These are phyloP conservation scores for Pristionchus fissidentatus DNA, from an alignment of 2,888 invertebrate species.

Conservation along the genomic window DNA sequence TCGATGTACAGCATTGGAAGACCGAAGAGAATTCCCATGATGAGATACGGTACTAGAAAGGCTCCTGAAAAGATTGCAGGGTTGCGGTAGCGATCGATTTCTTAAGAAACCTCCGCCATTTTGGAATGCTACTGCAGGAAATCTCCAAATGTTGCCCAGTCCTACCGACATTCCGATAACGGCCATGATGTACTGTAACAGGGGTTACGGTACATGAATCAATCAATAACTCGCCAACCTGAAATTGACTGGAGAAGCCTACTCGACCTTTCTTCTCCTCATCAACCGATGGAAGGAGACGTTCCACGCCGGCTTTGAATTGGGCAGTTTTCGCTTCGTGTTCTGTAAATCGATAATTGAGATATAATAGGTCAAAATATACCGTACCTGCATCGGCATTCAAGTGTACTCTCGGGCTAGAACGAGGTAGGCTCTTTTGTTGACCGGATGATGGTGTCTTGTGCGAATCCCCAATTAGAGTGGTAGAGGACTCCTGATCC, in stretches of 20 bases:
- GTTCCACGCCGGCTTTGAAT: not conserved
- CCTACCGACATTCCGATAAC: not conserved
- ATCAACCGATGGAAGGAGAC: not conserved
- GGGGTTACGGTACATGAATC: not conserved
- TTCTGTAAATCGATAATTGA: not conserved
- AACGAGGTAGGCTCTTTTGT: not conserved
- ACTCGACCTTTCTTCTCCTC: not conserved
- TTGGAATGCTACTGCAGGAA: not conserved
- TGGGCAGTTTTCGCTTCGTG: not conserved
- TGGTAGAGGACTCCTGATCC: not conserved
- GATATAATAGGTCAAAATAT: not conserved
- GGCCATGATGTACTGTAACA: not conserved
- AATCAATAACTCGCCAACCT: not conserved
- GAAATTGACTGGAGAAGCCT: conserved; percentile 26
- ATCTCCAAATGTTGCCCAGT: conserved; percentile 10
- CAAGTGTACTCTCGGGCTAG: not conserved
- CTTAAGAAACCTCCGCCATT: not conserved
- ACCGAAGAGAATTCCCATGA: conserved; percentile 44
- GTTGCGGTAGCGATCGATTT: not conserved
- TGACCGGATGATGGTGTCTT: not conserved
- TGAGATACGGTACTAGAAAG: conserved; percentile 50
- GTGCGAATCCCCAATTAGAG: not conserved
- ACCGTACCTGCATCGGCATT: not conserved
- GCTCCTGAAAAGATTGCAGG: conserved; percentile 50
- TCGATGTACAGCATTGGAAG: conserved; percentile 50